These are phyloP conservation scores for Tipula helvola DNA, from an alignment of 2,888 invertebrate genomes.

Conservation along the genomic window DNA sequence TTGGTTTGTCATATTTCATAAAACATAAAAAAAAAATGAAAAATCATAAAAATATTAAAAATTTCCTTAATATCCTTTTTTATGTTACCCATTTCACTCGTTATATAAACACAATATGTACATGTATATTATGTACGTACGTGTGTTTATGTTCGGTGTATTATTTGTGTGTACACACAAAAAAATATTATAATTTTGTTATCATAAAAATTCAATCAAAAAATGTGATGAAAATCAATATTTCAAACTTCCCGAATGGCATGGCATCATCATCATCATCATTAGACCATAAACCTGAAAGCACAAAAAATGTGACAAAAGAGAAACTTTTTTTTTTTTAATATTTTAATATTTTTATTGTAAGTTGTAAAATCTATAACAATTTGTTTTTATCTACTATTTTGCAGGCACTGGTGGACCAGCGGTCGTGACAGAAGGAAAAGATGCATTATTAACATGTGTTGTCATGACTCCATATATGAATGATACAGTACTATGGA, in stretches of 20 bases:
- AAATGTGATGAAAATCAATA: neutral
- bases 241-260: neutral
- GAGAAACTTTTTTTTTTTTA: neutral
- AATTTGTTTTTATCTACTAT: neutral
- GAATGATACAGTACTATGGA: slow-evolving; percentile 64
- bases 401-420: slow-evolving; percentile 32
- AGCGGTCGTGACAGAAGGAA: slow-evolving; percentile 47
- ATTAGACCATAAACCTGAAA: neutral
- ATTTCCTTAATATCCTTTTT: slow-evolving; percentile 4
- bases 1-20: neutral
- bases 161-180: neutral
- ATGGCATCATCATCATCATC: neutral
- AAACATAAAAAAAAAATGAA: neutral
- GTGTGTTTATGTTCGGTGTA: neutral
- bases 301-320: neutral
- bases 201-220: neutral
- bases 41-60: neutral
- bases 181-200: neutral
- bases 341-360: neutral
- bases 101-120: neutral
- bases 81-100: neutral
- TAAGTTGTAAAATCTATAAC: neutral
- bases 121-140: no score
- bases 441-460: slow-evolving; percentile 70
- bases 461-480: slow-evolving; percentile 50